Evolutionary conservation across 2,113 vertebrate genomes (phyloP).

Genomic region (Uria aalge): DNA sequence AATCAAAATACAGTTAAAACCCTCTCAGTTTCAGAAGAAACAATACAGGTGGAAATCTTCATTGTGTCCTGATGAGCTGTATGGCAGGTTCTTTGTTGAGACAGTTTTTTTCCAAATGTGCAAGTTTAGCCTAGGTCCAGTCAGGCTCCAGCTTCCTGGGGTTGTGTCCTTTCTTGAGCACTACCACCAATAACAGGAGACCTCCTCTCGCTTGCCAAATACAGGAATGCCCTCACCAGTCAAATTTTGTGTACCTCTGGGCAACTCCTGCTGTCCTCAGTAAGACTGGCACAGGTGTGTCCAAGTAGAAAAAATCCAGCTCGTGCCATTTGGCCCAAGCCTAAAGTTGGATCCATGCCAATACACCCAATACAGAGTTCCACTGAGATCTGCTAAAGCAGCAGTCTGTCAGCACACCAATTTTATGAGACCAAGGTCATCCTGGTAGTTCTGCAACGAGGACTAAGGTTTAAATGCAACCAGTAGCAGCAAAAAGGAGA

Average conservation of each 20-base stretch:
- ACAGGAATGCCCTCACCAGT: neutral
- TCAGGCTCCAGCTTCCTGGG: neutral
- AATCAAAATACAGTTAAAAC: neutral
- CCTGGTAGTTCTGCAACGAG: neutral
- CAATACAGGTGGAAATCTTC: neutral
- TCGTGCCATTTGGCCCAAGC: slow-evolving; percentile 17
- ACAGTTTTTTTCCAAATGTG: neutral
- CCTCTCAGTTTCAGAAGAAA: neutral
- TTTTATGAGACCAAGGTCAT: slow-evolving; percentile 16
- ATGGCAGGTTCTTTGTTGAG: neutral
- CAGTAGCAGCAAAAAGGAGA: neutral
- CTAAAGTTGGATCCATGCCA: neutral
- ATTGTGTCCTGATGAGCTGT: neutral
- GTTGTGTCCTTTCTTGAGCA: neutral
- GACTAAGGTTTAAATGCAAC: slow-evolving; percentile 19
- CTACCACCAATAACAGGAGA: neutral
- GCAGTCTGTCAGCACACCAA: neutral
- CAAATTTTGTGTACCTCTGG: neutral
- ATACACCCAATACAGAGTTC: neutral
- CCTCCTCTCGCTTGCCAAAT: neutral
- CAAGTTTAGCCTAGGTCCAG: neutral
- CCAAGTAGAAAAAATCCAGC: neutral
- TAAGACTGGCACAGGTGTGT: neutral
- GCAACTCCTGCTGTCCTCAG: neutral
- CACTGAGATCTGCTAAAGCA: slow-evolving; percentile 11